Conservation (phyloP, 2,113 vertebrate genomes). For the Stegostoma tigrinum region DNA sequence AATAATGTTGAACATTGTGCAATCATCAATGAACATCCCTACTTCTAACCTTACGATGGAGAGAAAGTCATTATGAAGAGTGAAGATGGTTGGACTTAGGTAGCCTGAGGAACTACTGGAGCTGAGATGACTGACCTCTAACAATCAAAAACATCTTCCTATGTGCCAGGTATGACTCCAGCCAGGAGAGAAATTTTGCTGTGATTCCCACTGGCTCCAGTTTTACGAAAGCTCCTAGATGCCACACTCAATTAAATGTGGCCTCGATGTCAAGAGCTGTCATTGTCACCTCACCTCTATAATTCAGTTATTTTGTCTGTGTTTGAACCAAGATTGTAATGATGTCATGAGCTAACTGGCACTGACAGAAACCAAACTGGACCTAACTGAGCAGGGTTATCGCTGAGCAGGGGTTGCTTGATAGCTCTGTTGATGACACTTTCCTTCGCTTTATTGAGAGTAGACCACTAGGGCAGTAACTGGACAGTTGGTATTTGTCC, state of each 20-base stretch:
- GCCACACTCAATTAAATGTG: background rate
- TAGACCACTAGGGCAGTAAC: background rate
- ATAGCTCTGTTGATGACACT: background rate
- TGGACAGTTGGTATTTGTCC: background rate
- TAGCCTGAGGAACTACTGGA: too few species aligned
- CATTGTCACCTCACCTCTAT: background rate
- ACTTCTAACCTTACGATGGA: too few species aligned
- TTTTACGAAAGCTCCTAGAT: too few species aligned
- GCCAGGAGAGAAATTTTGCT: background rate
- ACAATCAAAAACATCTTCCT: background rate
- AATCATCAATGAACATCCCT: too few species aligned
- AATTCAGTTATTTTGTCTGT: background rate
- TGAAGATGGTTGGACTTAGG: too few species aligned
- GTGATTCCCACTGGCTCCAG: background rate
- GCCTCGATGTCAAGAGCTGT: background rate
- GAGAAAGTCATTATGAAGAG: too few species aligned
- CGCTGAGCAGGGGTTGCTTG: background rate
- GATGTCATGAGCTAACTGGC: background rate
- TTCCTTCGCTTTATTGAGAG: background rate
- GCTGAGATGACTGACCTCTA: background rate
- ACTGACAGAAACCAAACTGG: background rate
- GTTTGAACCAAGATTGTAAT: background rate
- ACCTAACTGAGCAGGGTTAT: background rate
- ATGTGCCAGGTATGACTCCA: background rate
- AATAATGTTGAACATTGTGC: too few species aligned